Conservation (phyloP, 2,888 invertebrate species). For the Melanotus villosus region DNA sequence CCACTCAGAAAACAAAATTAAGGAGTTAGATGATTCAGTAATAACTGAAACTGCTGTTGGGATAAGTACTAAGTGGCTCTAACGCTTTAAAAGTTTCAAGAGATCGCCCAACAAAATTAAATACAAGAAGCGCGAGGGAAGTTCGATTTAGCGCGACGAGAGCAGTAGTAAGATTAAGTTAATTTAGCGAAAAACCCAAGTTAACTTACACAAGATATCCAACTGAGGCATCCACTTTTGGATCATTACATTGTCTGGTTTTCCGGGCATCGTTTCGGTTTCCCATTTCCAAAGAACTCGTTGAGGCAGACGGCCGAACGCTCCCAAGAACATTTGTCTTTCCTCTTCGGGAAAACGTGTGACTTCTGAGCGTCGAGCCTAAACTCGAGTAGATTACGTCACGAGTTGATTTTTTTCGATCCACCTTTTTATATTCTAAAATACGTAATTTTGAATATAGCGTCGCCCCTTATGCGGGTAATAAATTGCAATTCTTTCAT, state of each 20-base stretch:
- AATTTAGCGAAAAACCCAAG: slow-evolving; percentile 30
- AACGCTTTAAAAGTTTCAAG: slow-evolving; percentile 14
- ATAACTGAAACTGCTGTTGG: slow-evolving; percentile 4
- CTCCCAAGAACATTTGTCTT: slow-evolving; percentile 73
- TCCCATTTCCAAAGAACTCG: slow-evolving; percentile 88
- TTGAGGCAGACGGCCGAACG: slow-evolving; percentile 73
- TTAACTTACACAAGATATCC: slow-evolving; percentile 80
- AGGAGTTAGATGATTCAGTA: background rate
- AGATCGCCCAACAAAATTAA: slow-evolving; percentile 16
- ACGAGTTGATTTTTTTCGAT: too few relatives aligned
- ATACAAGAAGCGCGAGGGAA: slow-evolving; percentile 21
- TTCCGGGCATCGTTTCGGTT: slow-evolving; percentile 70
- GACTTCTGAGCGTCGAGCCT: slow-evolving; percentile 79
- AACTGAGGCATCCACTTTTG: slow-evolving; percentile 83
- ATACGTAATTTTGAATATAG: too few relatives aligned
- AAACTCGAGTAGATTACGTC: slow-evolving; percentile 57
- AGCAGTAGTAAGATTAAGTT: slow-evolving; percentile 17
- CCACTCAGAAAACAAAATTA: background rate
- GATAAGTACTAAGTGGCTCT: background rate
- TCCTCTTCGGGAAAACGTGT: slow-evolving; percentile 75
- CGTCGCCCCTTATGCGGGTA: too few relatives aligned
- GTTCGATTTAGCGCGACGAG: slow-evolving; percentile 19
- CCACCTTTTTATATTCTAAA: too few relatives aligned
- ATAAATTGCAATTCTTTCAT: too few relatives aligned
- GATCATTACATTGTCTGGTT: slow-evolving; percentile 76